Evolutionary conservation across 1,140 invertebrate species (phyloP), one percentile per base, ranked within the genome.

Genomic region (Drosophila elegans): DNA sequence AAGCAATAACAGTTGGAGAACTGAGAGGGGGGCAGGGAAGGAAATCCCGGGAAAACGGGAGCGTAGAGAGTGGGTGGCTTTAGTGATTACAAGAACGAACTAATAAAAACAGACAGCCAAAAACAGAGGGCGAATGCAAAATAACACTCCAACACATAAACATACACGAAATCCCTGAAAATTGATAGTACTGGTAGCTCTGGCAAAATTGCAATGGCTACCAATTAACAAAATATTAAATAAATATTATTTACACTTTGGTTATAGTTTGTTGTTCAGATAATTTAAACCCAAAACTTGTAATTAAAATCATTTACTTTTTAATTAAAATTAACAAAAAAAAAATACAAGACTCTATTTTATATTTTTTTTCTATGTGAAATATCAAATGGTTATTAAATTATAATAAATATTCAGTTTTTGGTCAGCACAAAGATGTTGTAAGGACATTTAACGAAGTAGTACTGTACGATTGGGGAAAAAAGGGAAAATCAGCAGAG

Each of bases 41-140:
- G 3, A 59, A 61, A 55, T 7, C 21, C n/a, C 25, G 32, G 13
- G 44, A 44, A 27, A 44, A 7, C 45, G 48, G 46, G 55, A 11
- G 13, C 3, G 27, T n/a, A n/a, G n/a, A 11, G 9, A 27, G 21
- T 48, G 59, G 46, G 44, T 11, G 29, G 34, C 25, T 16, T 68
- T 69, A 85, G 82, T 86, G 78, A 86, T 81, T 85, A 86, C 82
- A 86, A 81, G 60, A 74, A 62, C 82, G 68, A 52, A 86, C 78
- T 81, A 81, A 85, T 86, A 85, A 85, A 86, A 78, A 64, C 67
- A 81, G 82, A 86, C 78, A 81, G 61, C 82, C 77, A 78, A 85
- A 81, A 74, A 67, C 56, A 81, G 63, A 57, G 54, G 53, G 38
- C 25, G 21, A 73, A 59, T 44, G 38, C 57, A 67, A 66, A 63